Base-by-base conservation (phyloP, 2,888 invertebrate species). In the Harmothoe impar region DNA sequence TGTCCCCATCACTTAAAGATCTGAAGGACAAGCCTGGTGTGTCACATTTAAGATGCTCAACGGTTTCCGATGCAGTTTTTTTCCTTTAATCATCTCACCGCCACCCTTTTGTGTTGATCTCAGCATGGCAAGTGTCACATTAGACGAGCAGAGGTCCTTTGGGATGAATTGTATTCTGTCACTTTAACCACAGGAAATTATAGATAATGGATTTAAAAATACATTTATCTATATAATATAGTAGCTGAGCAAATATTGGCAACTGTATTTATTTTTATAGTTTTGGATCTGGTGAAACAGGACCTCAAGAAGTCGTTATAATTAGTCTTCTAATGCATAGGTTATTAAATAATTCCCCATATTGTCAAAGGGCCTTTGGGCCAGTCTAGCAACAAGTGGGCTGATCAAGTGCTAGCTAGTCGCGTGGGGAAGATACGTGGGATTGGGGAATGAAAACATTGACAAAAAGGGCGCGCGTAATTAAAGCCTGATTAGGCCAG, bases 371-470 rank as follows among this genome's bases (percentile, higher is more conserved):
- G 43, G 43, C 43, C 43, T 43, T 43, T 43, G 43, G 43, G 43
- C 43, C 43, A 43, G 5, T 43, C 43, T 43, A 43, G 10, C 43
- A 43, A 10, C 43, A 43, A 43, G 43, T 43, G 43, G 43, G 43
- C 43, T 43, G 43, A 72, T 72, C 72, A 25, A 72, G 31, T 62
- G 62, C 62, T 62, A n/a, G 68, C 68, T n/a, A 25, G 72, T 72
- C 29, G 72, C 29, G 72, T 72, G 72, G 72, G 72, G 72, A 72
- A 72, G 72, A 25, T 72, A 72, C 72, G 72, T 72, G 72, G 72
- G 72, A 72, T 29, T 72, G 25, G 72, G 72, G 72, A 72, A 72
- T 72, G 72, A 72, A 72, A 72, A 72, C 72, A 72, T 72, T 72
- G 72, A 72, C 72, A 72, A 72, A 72, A 72, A 72, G 25, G 72